Evolutionary conservation across 2,113 vertebrate genomes (phyloP).

Genomic region (Riparia riparia): DNA sequence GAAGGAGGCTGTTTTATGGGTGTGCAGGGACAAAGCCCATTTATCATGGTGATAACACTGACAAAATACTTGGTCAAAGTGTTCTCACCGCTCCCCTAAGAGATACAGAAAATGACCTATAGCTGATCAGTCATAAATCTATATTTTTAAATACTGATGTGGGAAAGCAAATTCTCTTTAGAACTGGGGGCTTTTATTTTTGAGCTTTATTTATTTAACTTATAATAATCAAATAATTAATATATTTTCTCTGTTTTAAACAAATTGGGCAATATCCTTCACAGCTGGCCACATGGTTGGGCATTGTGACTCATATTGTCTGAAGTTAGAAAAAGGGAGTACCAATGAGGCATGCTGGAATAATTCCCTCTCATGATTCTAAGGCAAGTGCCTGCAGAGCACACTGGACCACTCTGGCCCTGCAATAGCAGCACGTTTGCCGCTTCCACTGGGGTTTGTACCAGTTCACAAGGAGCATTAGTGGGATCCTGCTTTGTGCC

Average conservation of each 20-base stretch:
- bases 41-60: background rate
- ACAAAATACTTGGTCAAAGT: conserved; percentile 26
- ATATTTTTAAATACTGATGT: conserved; percentile 70
- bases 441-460: background rate
- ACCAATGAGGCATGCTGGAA: background rate
- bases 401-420: background rate
- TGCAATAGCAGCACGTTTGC: background rate
- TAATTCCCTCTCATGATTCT: background rate
- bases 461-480: background rate
- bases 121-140: conserved; percentile 52
- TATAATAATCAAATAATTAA: conserved; percentile 73
- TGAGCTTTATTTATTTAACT: conserved; percentile 81
- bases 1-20: background rate
- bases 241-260: conserved; percentile 68
- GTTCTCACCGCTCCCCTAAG: background rate
- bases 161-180: conserved; percentile 47
- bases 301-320: background rate
- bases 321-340: background rate
- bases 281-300: background rate
- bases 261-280: conserved; percentile 8
- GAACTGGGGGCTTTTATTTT: conserved; percentile 68
- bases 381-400: background rate
- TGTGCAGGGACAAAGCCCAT: background rate
- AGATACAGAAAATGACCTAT: conserved; percentile 20
- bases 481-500: background rate